Evolutionary conservation across 2,888 invertebrate species (phyloP), one percentile per base, ranked within the genome.

Genomic region (Platycnemis pennipes): DNA sequence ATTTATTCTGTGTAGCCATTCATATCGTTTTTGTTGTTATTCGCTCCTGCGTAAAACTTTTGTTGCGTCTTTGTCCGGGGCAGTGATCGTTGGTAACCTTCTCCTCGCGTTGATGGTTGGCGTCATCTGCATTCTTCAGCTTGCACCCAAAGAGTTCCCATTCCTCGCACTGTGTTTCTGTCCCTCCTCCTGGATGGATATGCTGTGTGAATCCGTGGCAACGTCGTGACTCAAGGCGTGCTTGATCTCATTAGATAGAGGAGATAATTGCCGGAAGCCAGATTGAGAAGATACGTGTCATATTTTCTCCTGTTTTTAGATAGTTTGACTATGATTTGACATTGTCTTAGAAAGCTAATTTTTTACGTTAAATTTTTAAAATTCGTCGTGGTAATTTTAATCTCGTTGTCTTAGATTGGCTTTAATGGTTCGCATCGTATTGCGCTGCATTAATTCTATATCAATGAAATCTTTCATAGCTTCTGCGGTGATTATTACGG

Each of bases 231-330:
- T 53, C 42, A 26, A 56, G 42, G 26, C 56, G 56, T 44, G 19
- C 91, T 91, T 26, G 69, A 91, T 91, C 91, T 91, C 37, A n/a
- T 8, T 8, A 91, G 91, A 91, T 91, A 69, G 63, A n/a, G 44
- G 63, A 63, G 44, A 91, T 91, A 91, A 91, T 91, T 44, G 69
- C 91, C 63, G 91, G 91, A 91, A 91, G 63, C 63, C 45, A 91
- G 91, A 91, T 91, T 44, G 22, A 11, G n/a, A 26, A 77, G 77
- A 77, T 77, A 91, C 63, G n/a, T 91, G 56, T 56, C 44, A 46
- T 22, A 22, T 87, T 26, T 91, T 91, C 44, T 13, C 42, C 19
- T n/a, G n/a, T 56, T 53, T 37, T 42, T 26, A 63, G 45, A 63
- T n/a, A 69, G 63, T 69, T 69, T 63, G n/a, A 1, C 91, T 45